Percentiles rank a stretch among this genome's conserved stretches.
phyloP scores from a whole-genome alignment of 2,797 vertebrate genomes.

The Rhinoraja longicauda region DNA sequence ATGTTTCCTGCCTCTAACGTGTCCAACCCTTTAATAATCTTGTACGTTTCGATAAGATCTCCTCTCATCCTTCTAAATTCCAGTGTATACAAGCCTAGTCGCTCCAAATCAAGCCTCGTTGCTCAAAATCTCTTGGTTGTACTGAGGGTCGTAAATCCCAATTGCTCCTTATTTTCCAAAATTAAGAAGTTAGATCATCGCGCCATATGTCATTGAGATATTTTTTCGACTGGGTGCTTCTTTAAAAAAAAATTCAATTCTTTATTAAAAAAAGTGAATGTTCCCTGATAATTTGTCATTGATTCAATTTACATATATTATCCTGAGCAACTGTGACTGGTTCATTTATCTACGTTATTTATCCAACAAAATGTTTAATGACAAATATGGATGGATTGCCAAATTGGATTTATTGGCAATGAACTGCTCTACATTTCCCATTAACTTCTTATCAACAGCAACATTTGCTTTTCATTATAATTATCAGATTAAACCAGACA shows the following conservation, averaged over 20 bases:
- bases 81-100: no score
- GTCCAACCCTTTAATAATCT: no score
- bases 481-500: constrained; percentile 51
- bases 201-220: constrained; percentile 52
- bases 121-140: background rate
- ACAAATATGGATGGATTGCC: constrained; percentile 42
- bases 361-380: constrained; percentile 52
- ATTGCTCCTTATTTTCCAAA: constrained; percentile 40
- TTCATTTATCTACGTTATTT: constrained; percentile 75
- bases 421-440: constrained; percentile 11
- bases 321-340: constrained; percentile 65
- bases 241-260: background rate
- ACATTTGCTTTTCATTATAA: constrained; percentile 52
- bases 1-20: no score
- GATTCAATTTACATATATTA: constrained; percentile 67
- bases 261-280: constrained; percentile 55
- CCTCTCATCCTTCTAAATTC: no score
- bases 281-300: constrained; percentile 56
- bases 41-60: no score
- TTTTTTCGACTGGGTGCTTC: background rate
- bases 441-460: constrained; percentile 43
- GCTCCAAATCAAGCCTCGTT: no score
- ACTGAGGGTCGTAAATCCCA: background rate
- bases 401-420: constrained; percentile 35
- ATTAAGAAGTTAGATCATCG: constrained; percentile 49